phyloP scores from a whole-genome alignment of 2,888 invertebrate genomes.

The Andrena bucephala region DNA sequence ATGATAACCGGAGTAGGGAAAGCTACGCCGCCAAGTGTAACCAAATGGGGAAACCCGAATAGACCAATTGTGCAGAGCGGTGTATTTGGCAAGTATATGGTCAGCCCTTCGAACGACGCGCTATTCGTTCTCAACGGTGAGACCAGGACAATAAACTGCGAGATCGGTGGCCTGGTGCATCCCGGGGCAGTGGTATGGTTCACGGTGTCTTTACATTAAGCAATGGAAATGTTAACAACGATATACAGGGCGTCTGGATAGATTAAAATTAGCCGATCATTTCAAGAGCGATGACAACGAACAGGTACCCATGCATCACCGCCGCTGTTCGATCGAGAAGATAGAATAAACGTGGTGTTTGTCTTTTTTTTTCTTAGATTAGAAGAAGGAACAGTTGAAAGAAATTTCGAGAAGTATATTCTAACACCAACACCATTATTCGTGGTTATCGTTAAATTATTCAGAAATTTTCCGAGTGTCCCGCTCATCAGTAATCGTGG shows the following conservation, averaged over 20 bases:
- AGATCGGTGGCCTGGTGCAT: constrained; percentile 89
- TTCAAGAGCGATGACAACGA: constrained; percentile 6
- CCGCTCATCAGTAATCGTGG: constrained; percentile 38
- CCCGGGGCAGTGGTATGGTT: constrained; percentile 89
- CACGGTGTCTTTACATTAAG: constrained; percentile 87
- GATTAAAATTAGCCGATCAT: constrained; percentile 17
- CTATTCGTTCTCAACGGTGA: constrained; percentile 90
- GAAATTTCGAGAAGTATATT: constrained; percentile 46
- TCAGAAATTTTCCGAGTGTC: constrained; percentile 34
- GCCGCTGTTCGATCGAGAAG: constrained; percentile 20
- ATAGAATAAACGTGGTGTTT: constrained; percentile 30
- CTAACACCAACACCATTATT: constrained; percentile 48
- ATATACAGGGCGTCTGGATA: constrained; percentile 22
- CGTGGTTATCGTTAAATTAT: constrained; percentile 51
- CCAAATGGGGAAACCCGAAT: constrained; percentile 89
- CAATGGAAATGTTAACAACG: constrained; percentile 44
- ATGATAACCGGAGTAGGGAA: constrained; percentile 91
- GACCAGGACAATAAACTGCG: constrained; percentile 90
- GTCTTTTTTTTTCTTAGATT: constrained; percentile 16
- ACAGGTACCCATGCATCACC: constrained; percentile 17
- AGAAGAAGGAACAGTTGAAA: constrained; percentile 34
- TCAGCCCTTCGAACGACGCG: constrained; percentile 90
- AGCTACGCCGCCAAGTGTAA: constrained; percentile 86
- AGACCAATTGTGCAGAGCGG: constrained; percentile 90
- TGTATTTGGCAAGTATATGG: constrained; percentile 90